Conservation (phyloP, 1,140 invertebrate genomes). For the Drosophila melanogaster region DNA sequence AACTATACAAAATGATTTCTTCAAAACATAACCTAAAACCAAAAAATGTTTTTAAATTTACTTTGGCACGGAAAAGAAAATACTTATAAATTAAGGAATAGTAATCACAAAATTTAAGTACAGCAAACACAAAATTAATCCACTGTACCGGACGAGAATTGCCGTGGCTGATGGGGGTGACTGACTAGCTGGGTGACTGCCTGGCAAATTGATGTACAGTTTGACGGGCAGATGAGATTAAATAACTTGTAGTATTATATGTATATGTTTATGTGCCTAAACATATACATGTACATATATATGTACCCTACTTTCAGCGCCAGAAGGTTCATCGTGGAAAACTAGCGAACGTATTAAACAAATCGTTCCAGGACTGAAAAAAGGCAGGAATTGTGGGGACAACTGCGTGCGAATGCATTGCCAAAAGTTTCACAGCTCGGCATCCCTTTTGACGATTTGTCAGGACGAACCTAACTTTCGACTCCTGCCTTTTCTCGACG, state of each 20-base stretch:
- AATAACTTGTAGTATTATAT: slow-evolving; percentile 76
- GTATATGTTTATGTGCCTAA: slow-evolving; percentile 46
- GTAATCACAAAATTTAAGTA: too few relatives aligned
- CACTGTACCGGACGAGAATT: slow-evolving; percentile 21
- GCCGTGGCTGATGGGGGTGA: slow-evolving; percentile 40
- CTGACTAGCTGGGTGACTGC: slow-evolving; percentile 40
- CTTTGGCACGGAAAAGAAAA: too few relatives aligned
- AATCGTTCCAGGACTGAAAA: slow-evolving; percentile 42
- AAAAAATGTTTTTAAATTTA: too few relatives aligned
- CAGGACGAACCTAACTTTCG: slow-evolving; percentile 62
- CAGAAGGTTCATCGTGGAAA: slow-evolving; percentile 26
- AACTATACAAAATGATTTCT: too few relatives aligned
- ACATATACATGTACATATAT: slow-evolving; percentile 36
- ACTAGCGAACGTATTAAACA: slow-evolving; percentile 66
- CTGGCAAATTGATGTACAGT: slow-evolving; percentile 81
- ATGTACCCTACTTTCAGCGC: slow-evolving; percentile 17
- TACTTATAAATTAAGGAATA: too few relatives aligned
- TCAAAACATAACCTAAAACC: too few relatives aligned
- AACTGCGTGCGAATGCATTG: slow-evolving; percentile 57
- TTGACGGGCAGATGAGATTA: slow-evolving; percentile 83
- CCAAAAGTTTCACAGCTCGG: slow-evolving; percentile 50
- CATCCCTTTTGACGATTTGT: slow-evolving; percentile 59
- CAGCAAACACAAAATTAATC: not conserved
- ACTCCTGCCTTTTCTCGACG: slow-evolving; percentile 53
- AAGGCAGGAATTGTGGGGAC: slow-evolving; percentile 18